These are phyloP conservation scores for Ypsolopha scabrella DNA, from an alignment of 2,888 invertebrate species.

Conservation along the genomic window DNA sequence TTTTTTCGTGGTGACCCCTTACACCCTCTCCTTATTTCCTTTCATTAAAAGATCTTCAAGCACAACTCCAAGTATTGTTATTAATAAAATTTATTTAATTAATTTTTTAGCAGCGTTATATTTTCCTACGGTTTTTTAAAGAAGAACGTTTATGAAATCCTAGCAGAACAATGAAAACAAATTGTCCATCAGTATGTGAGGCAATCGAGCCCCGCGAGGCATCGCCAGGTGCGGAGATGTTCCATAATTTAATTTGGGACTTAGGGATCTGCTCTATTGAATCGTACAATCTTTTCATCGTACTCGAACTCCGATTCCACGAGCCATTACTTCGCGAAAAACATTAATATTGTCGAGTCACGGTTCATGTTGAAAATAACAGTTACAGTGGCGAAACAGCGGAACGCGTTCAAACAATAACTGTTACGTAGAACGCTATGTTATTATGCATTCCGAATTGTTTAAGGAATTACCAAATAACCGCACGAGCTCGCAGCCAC, in stretches of 20 bases:
- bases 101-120: no score
- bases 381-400: no score
- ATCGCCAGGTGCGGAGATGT: constrained; percentile 61
- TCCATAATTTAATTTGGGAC: constrained; percentile 70
- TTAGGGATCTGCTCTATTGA: constrained; percentile 64
- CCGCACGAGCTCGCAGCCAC: neutral
- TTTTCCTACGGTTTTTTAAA: no score
- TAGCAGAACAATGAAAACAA: constrained; percentile 44
- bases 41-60: no score
- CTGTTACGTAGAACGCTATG: neutral
- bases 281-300: constrained; percentile 57
- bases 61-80: no score
- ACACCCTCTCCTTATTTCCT: no score
- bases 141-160: constrained; percentile 20
- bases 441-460: neutral
- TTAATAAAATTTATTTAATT: no score
- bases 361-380: neutral
- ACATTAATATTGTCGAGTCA: neutral
- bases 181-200: constrained; percentile 41
- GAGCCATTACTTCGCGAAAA: constrained; percentile 27
- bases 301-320: constrained; percentile 23
- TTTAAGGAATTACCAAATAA: neutral
- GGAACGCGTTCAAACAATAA: neutral
- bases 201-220: constrained; percentile 35
- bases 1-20: no score